phyloP scores from a whole-genome alignment of 1,140 invertebrate species.

The Cyclargus thomasi region DNA sequence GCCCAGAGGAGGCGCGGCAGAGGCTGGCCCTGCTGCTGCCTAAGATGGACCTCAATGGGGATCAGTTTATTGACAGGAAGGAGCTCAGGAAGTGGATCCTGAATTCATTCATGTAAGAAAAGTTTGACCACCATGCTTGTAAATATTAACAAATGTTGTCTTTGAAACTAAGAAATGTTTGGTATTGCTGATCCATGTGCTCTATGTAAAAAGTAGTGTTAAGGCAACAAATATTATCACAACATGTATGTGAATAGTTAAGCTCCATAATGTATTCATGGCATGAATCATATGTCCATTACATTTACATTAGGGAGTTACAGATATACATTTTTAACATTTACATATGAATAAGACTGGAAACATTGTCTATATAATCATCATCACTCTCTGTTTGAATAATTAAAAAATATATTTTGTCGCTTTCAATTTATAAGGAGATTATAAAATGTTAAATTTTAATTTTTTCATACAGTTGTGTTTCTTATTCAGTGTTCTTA shows the following conservation, averaged over 20 bases:
- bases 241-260: neutral
- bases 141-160: too few species aligned
- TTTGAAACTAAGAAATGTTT: too few species aligned
- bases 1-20: conserved; percentile 90
- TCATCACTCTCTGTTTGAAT: neutral
- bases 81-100: conserved; percentile 96
- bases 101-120: conserved; percentile 89
- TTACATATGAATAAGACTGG: conserved; percentile 3
- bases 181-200: too few species aligned
- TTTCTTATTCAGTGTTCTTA: too few species aligned
- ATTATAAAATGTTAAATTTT: too few species aligned
- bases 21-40: conserved; percentile 86
- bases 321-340: neutral
- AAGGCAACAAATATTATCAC: neutral
- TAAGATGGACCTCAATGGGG: conserved; percentile 91
- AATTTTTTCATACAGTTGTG: too few species aligned
- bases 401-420: too few species aligned
- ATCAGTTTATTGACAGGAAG: conserved; percentile 83
- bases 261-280: conserved; percentile 13
- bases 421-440: too few species aligned
- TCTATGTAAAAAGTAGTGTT: neutral
- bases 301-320: too few species aligned
- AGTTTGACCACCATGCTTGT: neutral
- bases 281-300: neutral
- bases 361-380: neutral